Evolutionary conservation across 2,113 vertebrate species (phyloP).

Genomic region (Muntiacus reevesi): DNA sequence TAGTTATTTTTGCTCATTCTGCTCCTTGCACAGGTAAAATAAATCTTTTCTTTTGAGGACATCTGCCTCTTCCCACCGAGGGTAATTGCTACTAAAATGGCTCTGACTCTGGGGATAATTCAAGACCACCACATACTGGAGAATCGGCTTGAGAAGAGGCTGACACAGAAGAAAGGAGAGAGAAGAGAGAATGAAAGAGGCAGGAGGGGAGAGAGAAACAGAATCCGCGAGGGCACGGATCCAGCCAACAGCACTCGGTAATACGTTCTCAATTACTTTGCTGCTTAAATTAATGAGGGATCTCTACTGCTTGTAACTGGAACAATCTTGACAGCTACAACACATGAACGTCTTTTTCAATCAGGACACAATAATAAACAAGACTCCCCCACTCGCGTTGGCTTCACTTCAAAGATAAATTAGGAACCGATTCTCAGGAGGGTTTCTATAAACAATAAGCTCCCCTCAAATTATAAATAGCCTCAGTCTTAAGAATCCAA

Average conservation of each 20-base stretch:
- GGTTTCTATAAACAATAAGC: constrained; percentile 5
- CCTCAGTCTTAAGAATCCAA: constrained; percentile 14
- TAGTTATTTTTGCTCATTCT: background rate
- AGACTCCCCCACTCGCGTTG: background rate
- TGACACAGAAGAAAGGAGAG: background rate
- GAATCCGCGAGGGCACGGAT: background rate
- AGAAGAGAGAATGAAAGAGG: background rate
- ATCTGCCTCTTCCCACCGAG: background rate
- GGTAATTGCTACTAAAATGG: background rate
- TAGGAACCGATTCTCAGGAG: background rate
- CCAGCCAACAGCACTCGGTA: background rate
- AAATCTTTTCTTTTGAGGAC: background rate
- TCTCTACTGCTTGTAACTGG: background rate
- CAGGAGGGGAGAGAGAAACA: background rate
- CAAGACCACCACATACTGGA: background rate
- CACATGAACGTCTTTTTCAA: background rate
- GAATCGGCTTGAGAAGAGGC: background rate
- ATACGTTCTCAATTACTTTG: background rate
- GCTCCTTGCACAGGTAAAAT: background rate
- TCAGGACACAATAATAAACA: background rate
- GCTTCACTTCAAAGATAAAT: constrained; percentile 26
- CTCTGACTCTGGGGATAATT: background rate
- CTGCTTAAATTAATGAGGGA: background rate
- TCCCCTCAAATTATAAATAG: constrained; percentile 12
- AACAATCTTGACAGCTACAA: background rate